Evolutionary conservation across 2,888 invertebrate genomes (phyloP).

Genomic region (Brenthis daphne): DNA sequence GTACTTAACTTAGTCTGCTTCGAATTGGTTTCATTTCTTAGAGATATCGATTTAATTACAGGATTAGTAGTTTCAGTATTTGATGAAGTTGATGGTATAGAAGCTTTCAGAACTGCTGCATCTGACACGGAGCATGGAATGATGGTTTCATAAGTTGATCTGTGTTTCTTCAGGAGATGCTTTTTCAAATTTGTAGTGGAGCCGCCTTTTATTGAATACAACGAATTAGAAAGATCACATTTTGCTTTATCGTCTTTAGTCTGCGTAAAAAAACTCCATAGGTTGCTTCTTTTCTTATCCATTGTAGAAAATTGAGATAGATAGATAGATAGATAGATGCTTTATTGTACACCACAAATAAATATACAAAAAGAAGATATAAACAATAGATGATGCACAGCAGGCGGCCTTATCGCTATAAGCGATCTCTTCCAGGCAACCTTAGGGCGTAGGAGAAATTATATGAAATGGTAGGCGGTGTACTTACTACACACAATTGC

Average conservation of each 20-base stretch:
- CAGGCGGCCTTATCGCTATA: too few relatives aligned
- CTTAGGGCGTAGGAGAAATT: too few relatives aligned
- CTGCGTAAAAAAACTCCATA: conserved; percentile 35
- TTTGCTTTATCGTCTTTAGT: conserved; percentile 38
- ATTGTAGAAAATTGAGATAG: conserved; percentile 14
- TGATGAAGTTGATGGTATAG: conserved; percentile 28
- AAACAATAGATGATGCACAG: too few relatives aligned
- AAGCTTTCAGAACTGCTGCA: conserved; percentile 35
- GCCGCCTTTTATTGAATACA: conserved; percentile 41
- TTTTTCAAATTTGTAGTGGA: conserved; percentile 42
- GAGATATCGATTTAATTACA: conserved; percentile 23
- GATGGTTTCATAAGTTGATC: conserved; percentile 39
- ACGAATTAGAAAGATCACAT: conserved; percentile 40
- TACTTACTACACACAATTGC: too few relatives aligned
- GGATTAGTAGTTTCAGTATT: conserved; percentile 30
- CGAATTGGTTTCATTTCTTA: conserved; percentile 18
- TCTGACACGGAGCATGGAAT: conserved; percentile 38
- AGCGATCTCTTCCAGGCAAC: too few relatives aligned
- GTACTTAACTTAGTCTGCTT: conserved; percentile 36
- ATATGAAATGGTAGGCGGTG: too few relatives aligned
- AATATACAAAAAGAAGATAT: too few relatives aligned
- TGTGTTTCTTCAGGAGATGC: conserved; percentile 36
- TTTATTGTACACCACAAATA: too few relatives aligned
- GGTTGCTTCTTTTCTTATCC: conserved; percentile 34
- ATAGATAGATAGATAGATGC: too few relatives aligned